Percentiles rank a stretch among this genome's conserved stretches.
phyloP scores from a whole-genome alignment of 2,113 vertebrate genomes.

The Alethe diademata region DNA sequence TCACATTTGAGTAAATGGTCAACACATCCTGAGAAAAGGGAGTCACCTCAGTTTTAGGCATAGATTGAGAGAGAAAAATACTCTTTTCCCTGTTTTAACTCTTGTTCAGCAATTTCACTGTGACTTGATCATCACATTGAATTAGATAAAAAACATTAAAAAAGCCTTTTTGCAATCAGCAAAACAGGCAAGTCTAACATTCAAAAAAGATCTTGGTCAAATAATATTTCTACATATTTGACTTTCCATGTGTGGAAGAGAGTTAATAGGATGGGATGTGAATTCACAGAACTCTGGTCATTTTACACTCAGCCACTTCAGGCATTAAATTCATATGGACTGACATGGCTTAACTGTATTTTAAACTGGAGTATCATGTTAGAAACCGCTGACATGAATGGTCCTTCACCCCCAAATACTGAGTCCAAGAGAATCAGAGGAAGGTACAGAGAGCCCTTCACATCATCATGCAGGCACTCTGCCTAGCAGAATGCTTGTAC shows the following conservation, averaged over 20 bases:
- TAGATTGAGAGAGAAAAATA: background rate
- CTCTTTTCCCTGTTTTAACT: background rate
- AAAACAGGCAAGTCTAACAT: background rate
- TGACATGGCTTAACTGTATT: background rate
- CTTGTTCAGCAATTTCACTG: background rate
- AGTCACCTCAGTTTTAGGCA: background rate
- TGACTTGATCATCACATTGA: background rate
- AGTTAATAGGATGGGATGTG: background rate
- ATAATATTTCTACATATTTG: background rate
- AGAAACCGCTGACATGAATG: background rate
- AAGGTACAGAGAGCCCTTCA: background rate
- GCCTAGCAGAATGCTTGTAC: background rate
- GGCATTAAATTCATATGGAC: background rate
- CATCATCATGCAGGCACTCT: background rate
- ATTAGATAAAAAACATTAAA: background rate
- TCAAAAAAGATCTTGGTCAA: background rate
- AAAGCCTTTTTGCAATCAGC: background rate
- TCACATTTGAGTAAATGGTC: background rate
- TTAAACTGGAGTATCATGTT: background rate
- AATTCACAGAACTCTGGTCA: background rate
- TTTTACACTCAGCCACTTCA: background rate
- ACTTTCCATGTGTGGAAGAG: background rate
- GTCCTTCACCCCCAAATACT: background rate
- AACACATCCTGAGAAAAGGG: background rate
- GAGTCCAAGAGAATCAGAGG: background rate